phyloP scores from a whole-genome alignment of 2,113 vertebrate species.

The Bostrychus sinensis region DNA sequence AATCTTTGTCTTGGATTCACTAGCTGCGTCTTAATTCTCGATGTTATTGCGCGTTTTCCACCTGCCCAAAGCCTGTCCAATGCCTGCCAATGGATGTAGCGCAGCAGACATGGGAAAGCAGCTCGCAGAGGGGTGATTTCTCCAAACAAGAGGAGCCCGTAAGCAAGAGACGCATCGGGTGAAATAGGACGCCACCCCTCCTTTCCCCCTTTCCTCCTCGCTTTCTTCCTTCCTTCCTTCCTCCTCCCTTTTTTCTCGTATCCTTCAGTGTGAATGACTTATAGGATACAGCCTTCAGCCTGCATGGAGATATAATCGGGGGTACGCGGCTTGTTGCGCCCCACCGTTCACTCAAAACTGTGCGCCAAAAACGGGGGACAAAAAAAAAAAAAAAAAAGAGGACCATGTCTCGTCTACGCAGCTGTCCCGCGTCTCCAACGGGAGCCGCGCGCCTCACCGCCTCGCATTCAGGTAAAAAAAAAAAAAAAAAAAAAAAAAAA shows the following conservation, averaged over 20 bases:
- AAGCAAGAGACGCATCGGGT: slow-evolving; percentile 74
- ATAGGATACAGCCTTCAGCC: slow-evolving; percentile 41
- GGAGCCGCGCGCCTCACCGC: slow-evolving; percentile 54
- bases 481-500: too few species aligned
- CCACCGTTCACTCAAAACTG: slow-evolving; percentile 19
- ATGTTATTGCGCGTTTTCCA: background rate
- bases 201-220: background rate
- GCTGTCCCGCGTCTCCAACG: slow-evolving; percentile 68
- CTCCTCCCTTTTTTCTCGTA: background rate
- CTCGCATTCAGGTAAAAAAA: slow-evolving; percentile 75
- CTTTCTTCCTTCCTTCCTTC: slow-evolving; percentile 2
- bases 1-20: slow-evolving; percentile 41
- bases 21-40: slow-evolving; percentile 9
- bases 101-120: slow-evolving; percentile 70
- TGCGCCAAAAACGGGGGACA: background rate
- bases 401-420: slow-evolving; percentile 63
- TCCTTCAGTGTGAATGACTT: slow-evolving; percentile 16
- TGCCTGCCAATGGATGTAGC: slow-evolving; percentile 72
- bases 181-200: slow-evolving; percentile 67
- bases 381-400: background rate
- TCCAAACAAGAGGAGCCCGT: slow-evolving; percentile 75
- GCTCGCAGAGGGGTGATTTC: slow-evolving; percentile 67
- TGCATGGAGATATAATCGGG: slow-evolving; percentile 43
- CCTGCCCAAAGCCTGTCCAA: slow-evolving; percentile 49
- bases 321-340: slow-evolving; percentile 60